Base-by-base conservation (phyloP, 2,888 invertebrate species). In the Protophormia terraenovae region DNA sequence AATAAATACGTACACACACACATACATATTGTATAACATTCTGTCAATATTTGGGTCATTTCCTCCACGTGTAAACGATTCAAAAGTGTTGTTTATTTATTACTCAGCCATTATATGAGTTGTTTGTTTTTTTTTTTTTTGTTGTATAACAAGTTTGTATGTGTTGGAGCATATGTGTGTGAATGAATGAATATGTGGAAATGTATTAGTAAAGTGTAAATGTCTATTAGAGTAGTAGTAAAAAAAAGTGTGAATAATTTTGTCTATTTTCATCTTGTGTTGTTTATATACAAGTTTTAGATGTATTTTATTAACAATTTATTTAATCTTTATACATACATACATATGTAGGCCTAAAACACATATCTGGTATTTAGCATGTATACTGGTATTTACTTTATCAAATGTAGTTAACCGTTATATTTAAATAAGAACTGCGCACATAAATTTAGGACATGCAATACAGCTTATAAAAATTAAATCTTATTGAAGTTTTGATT, bases 31-130 rank as follows among this genome's bases (percentile, higher is more conserved):
- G 24, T 69, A 53, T 60, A 73, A 45, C 16, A 10, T 45, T 75
- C 19, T 67, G 53, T 32, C 45, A 69, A 53, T 27, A 83, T 73
- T 88, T 88, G 86, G 89, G 89, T 88, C 89, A 89, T 90, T 88
- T 88, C 87, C 87, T 82, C 88, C 90, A 90, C 90, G 90, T 90
- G 90, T 89, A 88, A 77, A 87, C 87, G 88, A 88, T 89, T 89
- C 86, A 87, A 29, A 86, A 88, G 85, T 27, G 38, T 72, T 76
- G 55, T 58, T 64, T 64, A 45, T 75, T 53, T 62, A 60, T 75
- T 73, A 62, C 69, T 69, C 35, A 55, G 32, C 55, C 71, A 7
- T 67, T 60, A 22, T 62, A 14, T n/a, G n/a, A n/a, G n/a, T n/a
- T n/a, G n/a, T n/a, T n/a, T n/a, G n/a, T n/a, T n/a, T n/a, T n/a